Evolutionary conservation across 2,888 invertebrate genomes (phyloP), one percentile per base, ranked within the genome.

Genomic region (Amaurobius ferox): DNA sequence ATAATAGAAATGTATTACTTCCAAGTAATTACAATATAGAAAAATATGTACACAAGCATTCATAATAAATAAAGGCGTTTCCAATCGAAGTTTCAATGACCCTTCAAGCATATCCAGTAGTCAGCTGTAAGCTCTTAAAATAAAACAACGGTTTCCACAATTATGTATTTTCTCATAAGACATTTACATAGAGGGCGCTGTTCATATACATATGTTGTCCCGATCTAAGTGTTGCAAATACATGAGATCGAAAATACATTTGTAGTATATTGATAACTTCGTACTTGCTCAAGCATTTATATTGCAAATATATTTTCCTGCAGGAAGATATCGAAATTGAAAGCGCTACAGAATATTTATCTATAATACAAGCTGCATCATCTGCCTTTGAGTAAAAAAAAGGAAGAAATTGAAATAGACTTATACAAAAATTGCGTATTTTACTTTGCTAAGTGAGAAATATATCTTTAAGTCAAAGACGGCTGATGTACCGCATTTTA

Each of bases 381-480:
- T 16, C 16, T 16, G 6, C 44, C 16, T 7, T 16, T 16, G 44
- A 44, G 44, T 44, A 44, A 44, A 44, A 44, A 44, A 5, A 16
- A 44, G 11, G 11, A 44, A 16, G 44, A 44, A 44, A 44, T 44
- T 7, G 44, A 44, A 44, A 44, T 44, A 5, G 6, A 11, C 44
- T 11, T 44, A 44, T 44, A 44, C 44, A 44, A 44, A 55, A 55
- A n/a, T 55, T 55, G 55, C 55, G 23, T 3, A 16, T 44, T 44
- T 44, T 11, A 55, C 5, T 23, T 55, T 55, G 55, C 55, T 55
- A 55, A 55, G 55, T 55, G 55, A 44, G 44, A 16, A 44, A 44
- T 7, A 16, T 44, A 44, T 44, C 35, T 35, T 7, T 9, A 35
- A 9, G 35, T 35, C 5, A 35, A 35, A 35, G 5, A 35, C 5